These are phyloP conservation scores for Brotula barbata DNA, from an alignment of 2,797 vertebrate species.

Conservation along the genomic window DNA sequence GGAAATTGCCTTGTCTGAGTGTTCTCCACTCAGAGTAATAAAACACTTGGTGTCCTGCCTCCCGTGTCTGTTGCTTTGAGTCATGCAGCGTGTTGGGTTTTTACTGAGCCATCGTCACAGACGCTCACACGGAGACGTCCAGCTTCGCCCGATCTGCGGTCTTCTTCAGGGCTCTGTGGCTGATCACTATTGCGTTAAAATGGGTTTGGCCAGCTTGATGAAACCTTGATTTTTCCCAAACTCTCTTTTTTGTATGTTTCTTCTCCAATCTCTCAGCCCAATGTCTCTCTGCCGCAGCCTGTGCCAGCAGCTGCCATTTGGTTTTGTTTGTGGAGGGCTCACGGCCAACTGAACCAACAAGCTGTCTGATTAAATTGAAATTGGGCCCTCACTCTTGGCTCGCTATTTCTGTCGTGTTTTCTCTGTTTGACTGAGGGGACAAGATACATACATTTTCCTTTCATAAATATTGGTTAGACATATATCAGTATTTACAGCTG, in stretches of 20 bases:
- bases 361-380: slow-evolving; percentile 81
- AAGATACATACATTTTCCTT: slow-evolving; percentile 40
- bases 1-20: slow-evolving; percentile 28
- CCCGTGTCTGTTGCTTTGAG: slow-evolving; percentile 15
- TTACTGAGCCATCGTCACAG: slow-evolving; percentile 18
- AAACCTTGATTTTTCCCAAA: slow-evolving; percentile 72
- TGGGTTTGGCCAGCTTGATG: slow-evolving; percentile 70
- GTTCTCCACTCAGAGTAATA: slow-evolving; percentile 21
- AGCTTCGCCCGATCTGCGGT: slow-evolving; percentile 21
- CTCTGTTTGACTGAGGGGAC: slow-evolving; percentile 25
- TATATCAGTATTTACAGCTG: slow-evolving; percentile 40
- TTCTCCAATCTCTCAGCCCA: slow-evolving; percentile 58
- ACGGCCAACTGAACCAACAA: slow-evolving; percentile 82
- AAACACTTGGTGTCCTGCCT: slow-evolving; percentile 30
- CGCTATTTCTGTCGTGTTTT: slow-evolving; percentile 56
- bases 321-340: slow-evolving; percentile 79
- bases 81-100: slow-evolving; percentile 9
- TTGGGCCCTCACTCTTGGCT: slow-evolving; percentile 65
- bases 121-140: slow-evolving; percentile 25
- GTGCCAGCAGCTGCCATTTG: slow-evolving; percentile 79
- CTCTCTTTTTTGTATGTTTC: slow-evolving; percentile 59
- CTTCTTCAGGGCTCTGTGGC: slow-evolving; percentile 19
- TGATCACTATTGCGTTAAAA: slow-evolving; percentile 49
- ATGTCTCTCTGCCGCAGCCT: slow-evolving; percentile 54
- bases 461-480: slow-evolving; percentile 37